Evolutionary conservation across 2,113 vertebrate species (phyloP).

Genomic region (Melanostigma gelatinosum): DNA sequence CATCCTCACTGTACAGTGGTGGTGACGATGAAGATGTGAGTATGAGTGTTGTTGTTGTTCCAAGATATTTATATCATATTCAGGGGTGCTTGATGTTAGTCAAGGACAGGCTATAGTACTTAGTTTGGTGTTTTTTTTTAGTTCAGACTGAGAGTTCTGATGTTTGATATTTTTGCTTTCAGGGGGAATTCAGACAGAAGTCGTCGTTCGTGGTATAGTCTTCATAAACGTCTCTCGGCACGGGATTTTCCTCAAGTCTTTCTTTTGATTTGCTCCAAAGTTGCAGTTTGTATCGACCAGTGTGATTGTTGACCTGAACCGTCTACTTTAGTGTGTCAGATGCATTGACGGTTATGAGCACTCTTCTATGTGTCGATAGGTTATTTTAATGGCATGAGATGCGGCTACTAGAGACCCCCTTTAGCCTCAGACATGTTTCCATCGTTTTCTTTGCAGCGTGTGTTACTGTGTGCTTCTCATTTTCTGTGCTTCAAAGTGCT

Average conservation of each 20-base stretch:
- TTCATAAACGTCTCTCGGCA: neutral
- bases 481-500: neutral
- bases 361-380: neutral
- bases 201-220: slow-evolving; percentile 85
- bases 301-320: slow-evolving; percentile 11
- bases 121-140: neutral
- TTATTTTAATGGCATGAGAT: neutral
- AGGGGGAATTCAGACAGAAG: slow-evolving; percentile 85
- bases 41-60: slow-evolving; percentile 9
- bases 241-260: neutral
- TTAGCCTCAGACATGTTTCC: neutral
- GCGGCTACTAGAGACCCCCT: neutral
- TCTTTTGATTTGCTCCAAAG: neutral
- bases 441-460: neutral
- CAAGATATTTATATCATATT: neutral
- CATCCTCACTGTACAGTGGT: slow-evolving; percentile 50
- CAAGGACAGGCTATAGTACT: neutral
- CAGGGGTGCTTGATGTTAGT: neutral
- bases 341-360: neutral
- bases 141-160: slow-evolving; percentile 7
- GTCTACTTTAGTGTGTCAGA: neutral
- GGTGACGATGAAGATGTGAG: slow-evolving; percentile 79
- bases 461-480: slow-evolving; percentile 9
- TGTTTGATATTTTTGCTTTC: slow-evolving; percentile 47
- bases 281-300: slow-evolving; percentile 29